Evolutionary conservation across 2,797 vertebrate species (phyloP).

Genomic region (Labroides dimidiatus): DNA sequence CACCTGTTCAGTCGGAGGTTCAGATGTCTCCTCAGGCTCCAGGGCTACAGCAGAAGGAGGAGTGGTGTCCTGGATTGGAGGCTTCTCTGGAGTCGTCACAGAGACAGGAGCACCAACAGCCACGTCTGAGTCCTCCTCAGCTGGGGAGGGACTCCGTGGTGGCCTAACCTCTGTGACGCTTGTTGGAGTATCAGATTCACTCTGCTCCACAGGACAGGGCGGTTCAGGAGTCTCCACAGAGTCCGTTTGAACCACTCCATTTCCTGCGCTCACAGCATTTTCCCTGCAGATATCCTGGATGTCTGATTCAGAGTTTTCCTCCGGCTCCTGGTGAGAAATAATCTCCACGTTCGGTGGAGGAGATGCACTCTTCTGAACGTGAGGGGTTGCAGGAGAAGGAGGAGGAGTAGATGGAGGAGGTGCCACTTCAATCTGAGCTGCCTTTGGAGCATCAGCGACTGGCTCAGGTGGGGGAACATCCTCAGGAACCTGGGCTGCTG

Average conservation of each 20-base stretch:
- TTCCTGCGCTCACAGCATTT: background rate
- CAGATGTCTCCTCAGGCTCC: conserved; percentile 45
- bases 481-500: background rate
- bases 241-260: background rate
- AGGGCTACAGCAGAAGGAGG: conserved; percentile 27
- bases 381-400: conserved; percentile 32
- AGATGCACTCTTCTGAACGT: background rate
- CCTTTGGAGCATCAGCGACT: conserved; percentile 18
- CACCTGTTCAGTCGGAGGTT: conserved; percentile 63
- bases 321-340: conserved; percentile 47
- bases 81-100: conserved; percentile 50
- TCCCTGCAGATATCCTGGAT: too few species aligned
- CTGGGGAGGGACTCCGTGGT: conserved; percentile 13
- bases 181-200: conserved; percentile 22
- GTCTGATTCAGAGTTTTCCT: conserved; percentile 69
- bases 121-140: conserved; percentile 8
- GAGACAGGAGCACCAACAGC: conserved; percentile 10
- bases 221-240: conserved; percentile 4
- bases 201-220: background rate
- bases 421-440: conserved; percentile 13
- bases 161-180: conserved; percentile 15
- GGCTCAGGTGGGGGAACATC: conserved; percentile 31
- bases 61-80: conserved; percentile 72
- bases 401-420: conserved; percentile 45
- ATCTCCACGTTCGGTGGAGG: background rate